Conservation (phyloP, 2,797 vertebrate genomes). For the Euphonia xanthogaster region DNA sequence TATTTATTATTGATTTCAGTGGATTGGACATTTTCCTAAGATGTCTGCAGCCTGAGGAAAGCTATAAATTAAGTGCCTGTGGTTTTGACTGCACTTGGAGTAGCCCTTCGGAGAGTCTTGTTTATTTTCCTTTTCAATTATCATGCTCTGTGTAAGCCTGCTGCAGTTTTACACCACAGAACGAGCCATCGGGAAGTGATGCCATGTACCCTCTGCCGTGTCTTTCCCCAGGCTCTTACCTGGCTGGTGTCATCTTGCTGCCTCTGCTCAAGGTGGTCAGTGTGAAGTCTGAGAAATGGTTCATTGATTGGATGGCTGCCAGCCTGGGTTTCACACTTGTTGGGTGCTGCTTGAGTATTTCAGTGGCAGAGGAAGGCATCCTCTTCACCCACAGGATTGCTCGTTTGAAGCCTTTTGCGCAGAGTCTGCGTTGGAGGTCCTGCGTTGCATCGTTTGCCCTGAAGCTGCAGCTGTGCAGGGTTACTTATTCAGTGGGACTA, state of each 20-base stretch:
- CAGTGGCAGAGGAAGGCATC: not conserved
- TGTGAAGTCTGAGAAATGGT: not conserved
- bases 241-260: fast-evolving
- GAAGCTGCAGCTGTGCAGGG: not conserved
- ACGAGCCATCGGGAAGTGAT: not conserved
- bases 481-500: not conserved
- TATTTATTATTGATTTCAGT: not conserved
- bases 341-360: not conserved
- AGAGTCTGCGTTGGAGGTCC: not conserved
- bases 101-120: not conserved
- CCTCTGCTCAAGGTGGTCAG: not conserved
- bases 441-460: fast-evolving
- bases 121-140: not conserved
- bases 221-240: not conserved
- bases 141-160: not conserved
- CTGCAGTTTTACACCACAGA: not conserved
- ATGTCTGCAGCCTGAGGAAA: not conserved
- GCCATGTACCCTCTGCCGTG: fast-evolving
- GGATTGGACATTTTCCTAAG: not conserved
- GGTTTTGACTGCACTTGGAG: not conserved
- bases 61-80: not conserved
- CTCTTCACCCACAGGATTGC: not conserved
- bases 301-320: not conserved
- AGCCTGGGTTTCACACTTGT: not conserved
- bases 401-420: fast-evolving